Conservation (phyloP, 2,797 vertebrate genomes). For the Xiphophorus birchmanni region DNA sequence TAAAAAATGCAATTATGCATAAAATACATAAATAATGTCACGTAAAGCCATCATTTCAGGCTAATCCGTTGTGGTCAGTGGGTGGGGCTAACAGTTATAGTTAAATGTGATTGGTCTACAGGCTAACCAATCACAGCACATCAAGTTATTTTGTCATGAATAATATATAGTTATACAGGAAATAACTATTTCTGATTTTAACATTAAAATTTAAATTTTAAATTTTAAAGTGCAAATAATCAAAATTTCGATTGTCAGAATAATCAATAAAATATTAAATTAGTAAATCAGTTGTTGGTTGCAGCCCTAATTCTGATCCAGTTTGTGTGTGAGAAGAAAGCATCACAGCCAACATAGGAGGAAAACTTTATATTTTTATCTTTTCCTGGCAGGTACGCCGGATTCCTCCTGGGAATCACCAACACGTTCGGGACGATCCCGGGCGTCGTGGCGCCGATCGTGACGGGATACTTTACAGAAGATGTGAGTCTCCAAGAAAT, state of each 20-base stretch:
- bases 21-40: background rate
- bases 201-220: too few relatives aligned
- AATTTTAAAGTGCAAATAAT: too few relatives aligned
- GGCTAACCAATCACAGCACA: too few relatives aligned
- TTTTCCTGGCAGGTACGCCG: slow-evolving; percentile 76
- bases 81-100: background rate
- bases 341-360: background rate
- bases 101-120: background rate
- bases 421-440: slow-evolving; percentile 86
- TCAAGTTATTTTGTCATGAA: background rate
- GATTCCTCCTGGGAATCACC: slow-evolving; percentile 86
- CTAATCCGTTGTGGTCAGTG: background rate
- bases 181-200: too few relatives aligned
- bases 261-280: too few relatives aligned
- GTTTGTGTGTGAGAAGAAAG: background rate
- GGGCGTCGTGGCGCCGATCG: slow-evolving; percentile 83
- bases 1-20: background rate
- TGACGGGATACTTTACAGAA: slow-evolving; percentile 81
- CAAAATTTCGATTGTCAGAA: too few relatives aligned
- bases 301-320: too few relatives aligned
- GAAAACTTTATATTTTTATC: background rate
- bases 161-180: too few relatives aligned
- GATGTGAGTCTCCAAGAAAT: slow-evolving; percentile 72
- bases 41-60: too few relatives aligned
- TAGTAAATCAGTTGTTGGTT: too few relatives aligned